Percentiles rank a stretch among this genome's conserved stretches.
Evolutionary conservation across 1,140 invertebrate species (phyloP).

Genomic region (Listronotus bonariensis): DNA sequence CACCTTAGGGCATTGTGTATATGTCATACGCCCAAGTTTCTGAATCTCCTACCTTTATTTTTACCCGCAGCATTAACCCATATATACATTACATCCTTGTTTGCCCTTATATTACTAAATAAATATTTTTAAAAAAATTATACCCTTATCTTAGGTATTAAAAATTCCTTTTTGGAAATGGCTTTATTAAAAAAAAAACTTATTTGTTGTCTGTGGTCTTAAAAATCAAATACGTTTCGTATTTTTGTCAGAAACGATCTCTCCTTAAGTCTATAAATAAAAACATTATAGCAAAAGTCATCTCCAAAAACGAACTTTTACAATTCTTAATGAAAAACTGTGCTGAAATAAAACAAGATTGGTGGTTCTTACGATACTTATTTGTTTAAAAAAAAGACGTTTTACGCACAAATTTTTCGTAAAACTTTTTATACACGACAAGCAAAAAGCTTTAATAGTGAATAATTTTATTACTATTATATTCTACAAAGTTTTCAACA

Average conservation of each 20-base stretch:
- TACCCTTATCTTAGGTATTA: constrained; percentile 21
- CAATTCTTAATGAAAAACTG: constrained; percentile 15
- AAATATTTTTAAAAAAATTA: constrained; percentile 37
- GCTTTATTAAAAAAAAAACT: neutral
- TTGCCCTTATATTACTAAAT: constrained; percentile 32
- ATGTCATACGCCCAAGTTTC: constrained; percentile 5
- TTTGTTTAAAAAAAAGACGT: constrained; percentile 17
- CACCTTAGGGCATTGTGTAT: neutral
- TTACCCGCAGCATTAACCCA: constrained; percentile 10
- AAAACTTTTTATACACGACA: constrained; percentile 25
- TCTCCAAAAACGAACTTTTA: constrained; percentile 11
- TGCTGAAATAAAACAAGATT: constrained; percentile 12
- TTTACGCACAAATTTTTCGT: constrained; percentile 8
- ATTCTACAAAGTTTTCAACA: constrained; percentile 3
- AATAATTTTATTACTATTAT: constrained; percentile 26
- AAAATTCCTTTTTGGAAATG: constrained; percentile 3
- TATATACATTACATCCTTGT: constrained; percentile 34
- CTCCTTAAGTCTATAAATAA: too few relatives aligned
- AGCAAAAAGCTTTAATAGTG: constrained; percentile 34
- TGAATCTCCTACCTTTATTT: constrained; percentile 22
- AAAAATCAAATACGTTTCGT: too few relatives aligned
- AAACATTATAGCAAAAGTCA: neutral
- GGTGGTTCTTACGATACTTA: constrained; percentile 19
- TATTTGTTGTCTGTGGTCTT: too few relatives aligned
- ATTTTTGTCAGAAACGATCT: too few relatives aligned